These are phyloP conservation scores for Zeugodacus cucurbitae DNA, from an alignment of 1,140 invertebrate species.

Conservation along the genomic window DNA sequence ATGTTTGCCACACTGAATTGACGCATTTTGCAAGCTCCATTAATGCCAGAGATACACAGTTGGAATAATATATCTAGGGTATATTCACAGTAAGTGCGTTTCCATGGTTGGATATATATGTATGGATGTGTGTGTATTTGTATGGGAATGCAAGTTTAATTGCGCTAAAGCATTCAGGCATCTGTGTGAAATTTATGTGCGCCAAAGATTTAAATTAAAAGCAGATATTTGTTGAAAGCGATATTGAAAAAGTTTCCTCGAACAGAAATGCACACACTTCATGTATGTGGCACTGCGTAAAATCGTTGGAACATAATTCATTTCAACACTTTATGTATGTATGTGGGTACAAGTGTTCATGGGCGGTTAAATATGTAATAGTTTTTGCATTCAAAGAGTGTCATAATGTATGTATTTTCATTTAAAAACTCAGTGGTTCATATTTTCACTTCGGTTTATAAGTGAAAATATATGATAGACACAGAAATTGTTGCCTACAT, in stretches of 20 bases:
- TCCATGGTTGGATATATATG: background rate
- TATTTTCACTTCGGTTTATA: too few species aligned
- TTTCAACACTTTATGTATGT: background rate
- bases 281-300: background rate
- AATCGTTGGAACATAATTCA: background rate
- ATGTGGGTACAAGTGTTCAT: background rate
- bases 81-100: background rate
- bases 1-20: background rate
- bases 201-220: background rate
- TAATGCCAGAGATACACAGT: background rate
- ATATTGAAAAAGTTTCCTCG: background rate
- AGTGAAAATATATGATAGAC: too few species aligned
- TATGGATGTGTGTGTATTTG: background rate
- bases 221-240: background rate
- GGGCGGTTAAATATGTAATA: background rate
- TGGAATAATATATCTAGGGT: background rate
- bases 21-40: constrained; percentile 1
- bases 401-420: too few species aligned
- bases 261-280: background rate
- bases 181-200: background rate
- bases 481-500: too few species aligned
- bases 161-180: background rate
- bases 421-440: too few species aligned
- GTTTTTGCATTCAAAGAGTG: background rate
- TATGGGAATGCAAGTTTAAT: background rate